Percentiles rank a stretch among this genome's conserved stretches.
Evolutionary conservation across 2,113 vertebrate species (phyloP).

Genomic region (Psittacus erithacus): DNA sequence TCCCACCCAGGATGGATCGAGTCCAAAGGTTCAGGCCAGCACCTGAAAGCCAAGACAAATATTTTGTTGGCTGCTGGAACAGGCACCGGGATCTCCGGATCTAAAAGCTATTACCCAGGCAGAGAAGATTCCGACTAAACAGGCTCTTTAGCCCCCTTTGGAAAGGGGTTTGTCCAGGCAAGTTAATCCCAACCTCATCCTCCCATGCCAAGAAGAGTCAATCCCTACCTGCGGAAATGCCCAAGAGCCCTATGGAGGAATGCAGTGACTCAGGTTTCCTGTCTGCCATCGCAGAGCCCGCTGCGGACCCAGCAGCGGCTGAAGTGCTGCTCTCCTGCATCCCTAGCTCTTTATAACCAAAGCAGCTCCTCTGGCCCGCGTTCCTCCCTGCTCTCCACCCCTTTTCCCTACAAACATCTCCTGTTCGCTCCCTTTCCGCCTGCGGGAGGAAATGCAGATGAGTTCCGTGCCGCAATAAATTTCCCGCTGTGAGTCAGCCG

Average conservation of each 20-base stretch:
- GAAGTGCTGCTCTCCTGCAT: not conserved
- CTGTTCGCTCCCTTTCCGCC: not conserved
- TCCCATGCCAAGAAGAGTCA: not conserved
- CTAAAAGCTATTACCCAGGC: not conserved
- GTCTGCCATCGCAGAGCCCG: constrained; percentile 15
- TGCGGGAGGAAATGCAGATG: constrained; percentile 32
- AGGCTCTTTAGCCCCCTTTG: not conserved
- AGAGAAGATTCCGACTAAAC: not conserved
- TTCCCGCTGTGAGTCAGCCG: constrained; percentile 17
- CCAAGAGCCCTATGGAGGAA: constrained; percentile 76
- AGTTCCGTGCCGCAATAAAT: not conserved
- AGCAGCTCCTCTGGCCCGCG: not conserved
- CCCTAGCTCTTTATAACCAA: constrained; percentile 65
- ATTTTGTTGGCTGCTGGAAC: not conserved
- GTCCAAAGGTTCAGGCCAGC: not conserved
- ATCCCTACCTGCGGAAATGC: constrained; percentile 80
- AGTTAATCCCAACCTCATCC: not conserved
- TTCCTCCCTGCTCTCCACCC: constrained; percentile 63
- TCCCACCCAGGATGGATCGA: not conserved
- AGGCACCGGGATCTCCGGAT: not conserved
- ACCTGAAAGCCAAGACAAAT: constrained; percentile 32
- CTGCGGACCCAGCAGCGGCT: not conserved
- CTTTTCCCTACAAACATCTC: constrained; percentile 56
- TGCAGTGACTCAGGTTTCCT: constrained; percentile 61
- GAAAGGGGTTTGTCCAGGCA: not conserved